Evolutionary conservation across 2,888 invertebrate species (phyloP).

Genomic region (Eucera pruinosa): DNA sequence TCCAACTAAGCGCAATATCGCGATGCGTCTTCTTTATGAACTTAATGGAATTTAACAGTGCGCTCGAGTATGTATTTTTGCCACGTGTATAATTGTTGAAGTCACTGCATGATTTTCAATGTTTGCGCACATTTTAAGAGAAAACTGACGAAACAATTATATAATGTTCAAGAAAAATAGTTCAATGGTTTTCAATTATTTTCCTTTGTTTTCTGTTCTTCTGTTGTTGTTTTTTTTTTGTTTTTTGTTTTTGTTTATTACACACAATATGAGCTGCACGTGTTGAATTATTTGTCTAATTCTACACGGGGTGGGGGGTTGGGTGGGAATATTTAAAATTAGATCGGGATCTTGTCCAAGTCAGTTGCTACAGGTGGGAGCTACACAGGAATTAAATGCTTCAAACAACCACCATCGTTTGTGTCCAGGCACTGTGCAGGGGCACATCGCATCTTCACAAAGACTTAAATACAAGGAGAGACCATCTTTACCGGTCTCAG

Average conservation of each 20-base stretch:
- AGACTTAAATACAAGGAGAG: constrained; percentile 89
- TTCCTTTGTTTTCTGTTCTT: no score
- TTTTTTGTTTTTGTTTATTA: constrained; percentile 14
- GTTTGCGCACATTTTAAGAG: constrained; percentile 29
- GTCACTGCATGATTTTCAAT: constrained; percentile 49
- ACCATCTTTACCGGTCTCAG: constrained; percentile 83
- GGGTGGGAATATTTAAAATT: constrained; percentile 76
- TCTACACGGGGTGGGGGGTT: constrained; percentile 63
- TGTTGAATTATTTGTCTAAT: constrained; percentile 69
- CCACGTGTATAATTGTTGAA: constrained; percentile 24
- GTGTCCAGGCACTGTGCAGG: constrained; percentile 84
- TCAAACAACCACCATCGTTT: constrained; percentile 80
- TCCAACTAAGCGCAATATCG: no score
- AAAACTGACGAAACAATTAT: not conserved
- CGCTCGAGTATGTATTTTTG: no score
- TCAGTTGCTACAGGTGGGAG: constrained; percentile 91
- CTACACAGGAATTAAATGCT: constrained; percentile 85
- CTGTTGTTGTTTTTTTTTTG: not conserved
- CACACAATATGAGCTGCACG: constrained; percentile 61
- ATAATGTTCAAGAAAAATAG: constrained; percentile 10
- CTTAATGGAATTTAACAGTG: no score
- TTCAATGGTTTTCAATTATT: not conserved
- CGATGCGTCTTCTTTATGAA: no score
- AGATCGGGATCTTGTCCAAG: constrained; percentile 97
- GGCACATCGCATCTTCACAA: constrained; percentile 85